phyloP scores from a whole-genome alignment of 2,113 vertebrate genomes.

The Psittacula cyanocephala region DNA sequence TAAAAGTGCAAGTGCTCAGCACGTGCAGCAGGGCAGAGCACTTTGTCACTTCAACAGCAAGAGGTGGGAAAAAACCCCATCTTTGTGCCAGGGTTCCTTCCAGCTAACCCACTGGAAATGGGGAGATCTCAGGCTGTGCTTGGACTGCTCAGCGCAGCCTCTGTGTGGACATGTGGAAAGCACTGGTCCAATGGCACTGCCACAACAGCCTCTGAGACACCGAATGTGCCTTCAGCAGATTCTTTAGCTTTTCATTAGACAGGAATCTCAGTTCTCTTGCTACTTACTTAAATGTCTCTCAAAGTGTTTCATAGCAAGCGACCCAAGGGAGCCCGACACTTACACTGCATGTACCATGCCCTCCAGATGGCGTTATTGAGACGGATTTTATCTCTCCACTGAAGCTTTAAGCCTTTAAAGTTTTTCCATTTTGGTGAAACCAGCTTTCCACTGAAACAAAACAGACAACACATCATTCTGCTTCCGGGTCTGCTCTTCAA shows the following conservation, averaged over 20 bases:
- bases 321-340: slow-evolving; percentile 38
- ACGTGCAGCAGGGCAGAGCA: neutral
- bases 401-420: slow-evolving; percentile 95
- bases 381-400: slow-evolving; percentile 99
- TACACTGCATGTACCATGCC: slow-evolving; percentile 99
- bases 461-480: neutral
- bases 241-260: neutral
- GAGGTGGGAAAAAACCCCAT: neutral
- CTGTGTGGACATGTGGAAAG: neutral
- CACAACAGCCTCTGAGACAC: neutral
- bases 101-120: neutral
- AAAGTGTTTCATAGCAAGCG: neutral
- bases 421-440: slow-evolving; percentile 99
- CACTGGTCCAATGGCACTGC: neutral
- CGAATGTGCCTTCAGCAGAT: neutral
- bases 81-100: neutral
- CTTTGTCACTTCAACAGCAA: neutral
- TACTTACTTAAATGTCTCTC: accelerated
- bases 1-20: neutral
- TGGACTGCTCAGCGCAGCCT: neutral
- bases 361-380: slow-evolving; percentile 99
- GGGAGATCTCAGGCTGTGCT: neutral
- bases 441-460: slow-evolving; percentile 88
- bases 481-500: neutral
- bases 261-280: neutral